phyloP scores from a whole-genome alignment of 2,888 invertebrate genomes.

The Anodontia alba region DNA sequence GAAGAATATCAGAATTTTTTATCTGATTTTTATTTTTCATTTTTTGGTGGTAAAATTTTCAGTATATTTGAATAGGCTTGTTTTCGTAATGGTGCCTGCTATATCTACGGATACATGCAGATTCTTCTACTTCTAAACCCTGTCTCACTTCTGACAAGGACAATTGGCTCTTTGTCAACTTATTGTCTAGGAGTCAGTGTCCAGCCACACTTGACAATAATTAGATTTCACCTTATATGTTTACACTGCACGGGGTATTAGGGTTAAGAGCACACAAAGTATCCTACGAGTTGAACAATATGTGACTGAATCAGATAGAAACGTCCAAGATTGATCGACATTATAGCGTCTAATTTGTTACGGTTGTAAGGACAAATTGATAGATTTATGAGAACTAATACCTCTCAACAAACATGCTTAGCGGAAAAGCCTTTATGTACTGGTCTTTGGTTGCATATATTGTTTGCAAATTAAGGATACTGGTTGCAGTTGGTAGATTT shows the following conservation, averaged over 20 bases:
- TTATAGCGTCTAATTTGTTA: neutral
- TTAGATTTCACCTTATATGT: conserved; percentile 1
- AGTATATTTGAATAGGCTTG: too few relatives aligned
- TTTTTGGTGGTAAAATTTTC: too few relatives aligned
- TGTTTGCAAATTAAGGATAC: too few relatives aligned
- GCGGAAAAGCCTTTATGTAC: too few relatives aligned
- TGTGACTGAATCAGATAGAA: neutral
- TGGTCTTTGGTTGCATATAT: too few relatives aligned
- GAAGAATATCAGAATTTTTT: too few relatives aligned
- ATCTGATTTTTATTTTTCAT: too few relatives aligned
- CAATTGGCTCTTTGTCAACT: neutral
- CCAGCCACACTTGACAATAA: neutral
- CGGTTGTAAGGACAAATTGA: neutral
- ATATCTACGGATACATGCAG: too few relatives aligned
- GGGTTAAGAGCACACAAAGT: neutral
- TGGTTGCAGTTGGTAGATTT: too few relatives aligned
- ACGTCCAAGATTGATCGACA: neutral
- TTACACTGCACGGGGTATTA: neutral
- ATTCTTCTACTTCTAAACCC: too few relatives aligned
- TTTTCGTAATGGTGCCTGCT: too few relatives aligned
- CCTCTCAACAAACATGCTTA: neutral
- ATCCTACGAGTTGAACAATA: neutral
- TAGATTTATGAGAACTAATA: neutral
- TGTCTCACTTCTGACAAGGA: neutral
- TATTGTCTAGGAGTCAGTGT: neutral